Evolutionary conservation across 2,888 invertebrate genomes (phyloP).

Genomic region (Ophion slaviceki): DNA sequence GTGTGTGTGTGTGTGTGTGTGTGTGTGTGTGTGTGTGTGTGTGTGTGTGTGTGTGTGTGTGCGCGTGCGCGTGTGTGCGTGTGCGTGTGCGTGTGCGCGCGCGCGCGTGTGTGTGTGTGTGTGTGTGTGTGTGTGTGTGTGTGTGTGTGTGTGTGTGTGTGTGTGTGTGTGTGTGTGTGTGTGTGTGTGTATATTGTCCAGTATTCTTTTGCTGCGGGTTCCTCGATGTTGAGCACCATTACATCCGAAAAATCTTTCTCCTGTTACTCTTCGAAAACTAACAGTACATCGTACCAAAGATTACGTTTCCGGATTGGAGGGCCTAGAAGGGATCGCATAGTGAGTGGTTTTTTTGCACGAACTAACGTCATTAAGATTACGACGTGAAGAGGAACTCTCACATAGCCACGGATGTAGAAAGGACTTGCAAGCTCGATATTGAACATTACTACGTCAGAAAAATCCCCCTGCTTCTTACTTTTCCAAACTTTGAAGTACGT

Average conservation of each 20-base stretch:
- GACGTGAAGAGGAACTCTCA: not conserved
- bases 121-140: no score
- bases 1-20: no score
- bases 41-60: no score
- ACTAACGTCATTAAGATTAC: not conserved
- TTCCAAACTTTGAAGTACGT: not conserved
- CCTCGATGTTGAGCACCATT: slow-evolving; percentile 32
- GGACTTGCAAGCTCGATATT: no score
- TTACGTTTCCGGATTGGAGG: not conserved
- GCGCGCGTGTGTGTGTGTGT: no score
- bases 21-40: no score
- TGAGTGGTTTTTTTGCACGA: not conserved
- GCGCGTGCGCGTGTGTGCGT: no score
- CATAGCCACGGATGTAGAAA: not conserved
- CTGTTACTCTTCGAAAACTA: not conserved
- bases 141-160: no score
- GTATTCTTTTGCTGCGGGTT: slow-evolving; percentile 26
- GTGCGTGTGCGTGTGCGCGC: no score
- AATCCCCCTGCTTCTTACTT: not conserved
- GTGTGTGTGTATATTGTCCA: not conserved
- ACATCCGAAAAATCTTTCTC: slow-evolving; percentile 5
- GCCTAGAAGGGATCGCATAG: no score
- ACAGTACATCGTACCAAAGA: not conserved
- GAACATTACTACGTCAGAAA: no score
- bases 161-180: no score